Base-by-base conservation (phyloP, 2,888 invertebrate genomes). In the Geophilus truncorum region DNA sequence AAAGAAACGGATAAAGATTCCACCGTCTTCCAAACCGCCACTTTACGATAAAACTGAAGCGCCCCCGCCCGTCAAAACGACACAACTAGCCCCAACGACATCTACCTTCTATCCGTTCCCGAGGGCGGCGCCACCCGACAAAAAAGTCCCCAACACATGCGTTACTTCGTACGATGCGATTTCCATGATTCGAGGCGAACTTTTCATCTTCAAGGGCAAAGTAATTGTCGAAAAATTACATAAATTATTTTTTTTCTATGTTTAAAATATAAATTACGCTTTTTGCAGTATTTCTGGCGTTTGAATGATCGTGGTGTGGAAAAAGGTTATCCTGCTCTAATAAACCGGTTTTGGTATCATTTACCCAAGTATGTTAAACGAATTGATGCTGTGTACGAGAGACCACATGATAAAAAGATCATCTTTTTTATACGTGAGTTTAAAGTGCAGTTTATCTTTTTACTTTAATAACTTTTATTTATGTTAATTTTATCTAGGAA, bases 361-460 rank as follows among this genome's bases (percentile, higher is more conserved):
- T 89, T 98, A 34, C 97, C 97, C 0, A 86, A 87, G 76, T 89
- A 93, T 85, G 89, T 95, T n/a, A 92, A 92, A 10, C 93, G 92
- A 84, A 92, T 98, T 23, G 98, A 98, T 87, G 97, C 98, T 0
- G 95, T 96, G 15, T 97, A 96, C 87, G 97, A 98, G 87, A 90
- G 95, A 84, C 91, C 91, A 1, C 84, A 83, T 25, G 93, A 95
- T 85, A 93, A 93, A 86, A 86, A 86, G 82, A 96, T 98, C 83
- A 93, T 97, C n/a, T 95, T 98, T 88, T 95, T 95, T 85, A 90
- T 94, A 83, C 94, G 93, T 91, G 87, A 87, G 89, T n/a, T n/a
- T n/a, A n/a, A n/a, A n/a, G n/a, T n/a, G n/a, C n/a, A n/a, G n/a
- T n/a, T n/a, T n/a, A n/a, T n/a, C n/a, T n/a, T n/a, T n/a, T n/a